Conservation (phyloP, 2,888 invertebrate species). For the Nipponacmea schrenckii region DNA sequence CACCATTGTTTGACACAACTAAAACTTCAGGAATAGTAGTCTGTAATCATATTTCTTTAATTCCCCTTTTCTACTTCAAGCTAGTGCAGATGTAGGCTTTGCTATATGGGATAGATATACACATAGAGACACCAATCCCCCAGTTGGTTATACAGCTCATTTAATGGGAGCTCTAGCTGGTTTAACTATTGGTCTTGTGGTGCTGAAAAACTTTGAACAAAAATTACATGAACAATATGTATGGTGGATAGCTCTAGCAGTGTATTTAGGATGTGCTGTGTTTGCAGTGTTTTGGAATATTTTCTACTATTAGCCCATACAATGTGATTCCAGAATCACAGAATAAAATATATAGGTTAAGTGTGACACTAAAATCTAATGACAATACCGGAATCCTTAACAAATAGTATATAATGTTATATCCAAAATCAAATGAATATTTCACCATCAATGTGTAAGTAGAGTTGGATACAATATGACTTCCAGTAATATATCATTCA, state of each 20-base stretch:
- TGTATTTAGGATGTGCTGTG: slow-evolving; percentile 90
- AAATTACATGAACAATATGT: slow-evolving; percentile 90
- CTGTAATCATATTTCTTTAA: too few relatives aligned
- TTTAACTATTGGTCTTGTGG: slow-evolving; percentile 90
- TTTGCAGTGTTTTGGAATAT: slow-evolving; percentile 94
- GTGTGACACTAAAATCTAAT: too few relatives aligned
- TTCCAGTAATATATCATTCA: too few relatives aligned
- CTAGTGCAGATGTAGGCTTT: slow-evolving; percentile 85
- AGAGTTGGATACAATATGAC: too few relatives aligned
- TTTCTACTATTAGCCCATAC: slow-evolving; percentile 73
- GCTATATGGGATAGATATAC: slow-evolving; percentile 93
- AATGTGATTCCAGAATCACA: not conserved
- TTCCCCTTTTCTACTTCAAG: slow-evolving; percentile 43
- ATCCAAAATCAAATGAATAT: too few relatives aligned
- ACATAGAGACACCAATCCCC: slow-evolving; percentile 73
- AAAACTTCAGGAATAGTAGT: too few relatives aligned
- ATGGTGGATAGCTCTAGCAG: slow-evolving; percentile 94
- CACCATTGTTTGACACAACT: too few relatives aligned
- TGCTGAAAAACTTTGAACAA: slow-evolving; percentile 94
- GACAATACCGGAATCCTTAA: too few relatives aligned
- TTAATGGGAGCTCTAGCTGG: slow-evolving; percentile 94
- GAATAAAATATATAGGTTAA: too few relatives aligned
- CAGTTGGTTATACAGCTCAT: slow-evolving; percentile 95
- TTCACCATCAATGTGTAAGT: too few relatives aligned
- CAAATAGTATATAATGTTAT: too few relatives aligned